phyloP scores from a whole-genome alignment of 2,797 vertebrate species.

The Molossus molossus region DNA sequence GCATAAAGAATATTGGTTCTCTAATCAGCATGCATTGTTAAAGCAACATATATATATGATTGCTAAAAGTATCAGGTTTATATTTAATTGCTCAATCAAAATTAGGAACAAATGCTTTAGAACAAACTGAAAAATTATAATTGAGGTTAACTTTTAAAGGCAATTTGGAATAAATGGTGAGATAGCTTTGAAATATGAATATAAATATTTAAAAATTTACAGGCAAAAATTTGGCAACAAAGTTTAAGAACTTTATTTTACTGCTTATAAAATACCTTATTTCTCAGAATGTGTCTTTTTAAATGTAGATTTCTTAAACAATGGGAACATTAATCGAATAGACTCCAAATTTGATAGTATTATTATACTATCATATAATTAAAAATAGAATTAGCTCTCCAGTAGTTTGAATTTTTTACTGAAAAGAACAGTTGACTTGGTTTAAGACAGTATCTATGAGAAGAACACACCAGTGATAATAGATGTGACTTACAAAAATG shows the following conservation, averaged over 20 bases:
- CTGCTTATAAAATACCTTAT: slow-evolving; percentile 35
- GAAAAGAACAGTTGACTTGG: slow-evolving; percentile 1
- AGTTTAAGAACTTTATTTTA: slow-evolving; percentile 64
- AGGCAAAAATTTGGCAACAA: slow-evolving; percentile 32
- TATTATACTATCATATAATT: slow-evolving; percentile 14
- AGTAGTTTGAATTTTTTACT: slow-evolving; percentile 55
- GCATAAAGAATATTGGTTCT: neutral
- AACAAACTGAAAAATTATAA: slow-evolving; percentile 61
- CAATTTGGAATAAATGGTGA: slow-evolving; percentile 35
- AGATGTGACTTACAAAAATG: neutral
- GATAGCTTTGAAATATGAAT: slow-evolving; percentile 47
- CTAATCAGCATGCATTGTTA: slow-evolving; percentile 7
- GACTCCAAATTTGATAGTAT: slow-evolving; percentile 35
- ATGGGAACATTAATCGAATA: neutral
- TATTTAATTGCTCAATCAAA: slow-evolving; percentile 66
- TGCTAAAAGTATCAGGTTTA: slow-evolving; percentile 2
- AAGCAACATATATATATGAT: neutral
- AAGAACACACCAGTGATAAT: neutral
- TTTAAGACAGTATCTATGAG: slow-evolving; percentile 11
- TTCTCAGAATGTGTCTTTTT: slow-evolving; percentile 62
- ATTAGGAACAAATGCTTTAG: slow-evolving; percentile 62
- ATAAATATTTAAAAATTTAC: slow-evolving; percentile 63
- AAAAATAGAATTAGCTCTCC: slow-evolving; percentile 51
- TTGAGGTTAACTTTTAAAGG: neutral
- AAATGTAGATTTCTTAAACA: slow-evolving; percentile 64